phyloP scores from a whole-genome alignment of 2,888 invertebrate species.

The Rhyacophila evoluta region DNA sequence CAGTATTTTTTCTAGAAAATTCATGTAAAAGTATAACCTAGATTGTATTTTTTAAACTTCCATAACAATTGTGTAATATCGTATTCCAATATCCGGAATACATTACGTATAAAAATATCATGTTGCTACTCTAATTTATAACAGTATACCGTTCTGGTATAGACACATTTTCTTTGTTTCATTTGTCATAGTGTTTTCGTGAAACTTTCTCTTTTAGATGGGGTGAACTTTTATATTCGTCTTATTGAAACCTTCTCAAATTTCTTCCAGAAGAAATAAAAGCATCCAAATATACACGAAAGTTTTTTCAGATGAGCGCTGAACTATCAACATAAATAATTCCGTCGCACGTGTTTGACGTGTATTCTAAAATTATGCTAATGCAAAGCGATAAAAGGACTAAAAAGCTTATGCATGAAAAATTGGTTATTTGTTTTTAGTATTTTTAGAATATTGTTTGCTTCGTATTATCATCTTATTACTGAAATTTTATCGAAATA shows the following conservation, averaged over 20 bases:
- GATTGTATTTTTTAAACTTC: too few species aligned
- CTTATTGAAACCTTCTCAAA: conserved; percentile 39
- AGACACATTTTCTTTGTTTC: conserved; percentile 19
- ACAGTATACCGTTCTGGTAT: not conserved
- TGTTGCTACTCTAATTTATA: not conserved
- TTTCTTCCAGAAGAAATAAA: conserved; percentile 20
- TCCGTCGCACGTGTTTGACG: not conserved
- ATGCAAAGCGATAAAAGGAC: not conserved
- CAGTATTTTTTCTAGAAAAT: too few species aligned
- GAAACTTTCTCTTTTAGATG: conserved; percentile 30
- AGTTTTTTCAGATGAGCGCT: not conserved
- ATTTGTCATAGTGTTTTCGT: conserved; percentile 36
- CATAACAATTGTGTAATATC: too few species aligned
- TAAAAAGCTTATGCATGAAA: too few species aligned
- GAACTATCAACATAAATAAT: not conserved
- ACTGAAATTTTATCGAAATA: too few species aligned
- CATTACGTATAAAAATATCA: too few species aligned
- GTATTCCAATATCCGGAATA: too few species aligned
- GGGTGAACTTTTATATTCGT: conserved; percentile 40
- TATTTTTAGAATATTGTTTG: too few species aligned
- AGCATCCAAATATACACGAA: not conserved
- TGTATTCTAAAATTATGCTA: too few species aligned
- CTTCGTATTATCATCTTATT: too few species aligned
- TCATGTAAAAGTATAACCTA: too few species aligned
- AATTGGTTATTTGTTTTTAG: too few species aligned